Evolutionary conservation across 1,140 invertebrate genomes (phyloP), one percentile per base, ranked within the genome.

Genomic region (Batillaria attramentaria): DNA sequence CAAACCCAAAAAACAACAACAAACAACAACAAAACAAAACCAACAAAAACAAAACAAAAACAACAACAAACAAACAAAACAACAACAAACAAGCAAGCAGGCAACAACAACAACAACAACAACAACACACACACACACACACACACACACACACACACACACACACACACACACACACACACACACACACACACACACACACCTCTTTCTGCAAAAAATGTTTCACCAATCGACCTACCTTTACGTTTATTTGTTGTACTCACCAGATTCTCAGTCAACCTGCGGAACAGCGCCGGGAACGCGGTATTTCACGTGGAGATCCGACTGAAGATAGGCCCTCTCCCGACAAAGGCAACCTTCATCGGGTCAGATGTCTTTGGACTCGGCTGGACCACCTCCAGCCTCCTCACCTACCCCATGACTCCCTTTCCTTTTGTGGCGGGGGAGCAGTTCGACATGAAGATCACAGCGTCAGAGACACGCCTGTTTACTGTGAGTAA

Each of bases 111-210:
- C 8, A 62, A n/a, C n/a, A 6, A 31, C 13, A 62, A 0, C 24
- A 31, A n/a, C n/a, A n/a, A 62, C 24, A 31, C 2, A 18, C 33
- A 24, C 57, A 62, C 13, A 62, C 10, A 62, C 13, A 28, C 57
- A 62, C 57, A 62, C 57, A 62, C 57, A 62, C 57, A 62, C 57
- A 62, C 57, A 62, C 57, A 62, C 57, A 62, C 57, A 62, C 57
- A 62, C 57, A 62, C 57, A 62, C 57, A 62, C n/a, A 66, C 62
- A 35, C 31, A 35, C 62, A 35, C 16, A 5, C 16, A n/a, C 31
- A 5, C 62, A 35, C 62, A 66, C 62, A 66, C 62, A 35, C 62
- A 66, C 31, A 35, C 20, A 66, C 62, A 24, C 8, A 66, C 62
- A 28, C n/a, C n/a, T 10, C n/a, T 28, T 62, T 50, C 24, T 31